phyloP scores from a whole-genome alignment of 2,888 invertebrate genomes.

The Mamestra brassicae region DNA sequence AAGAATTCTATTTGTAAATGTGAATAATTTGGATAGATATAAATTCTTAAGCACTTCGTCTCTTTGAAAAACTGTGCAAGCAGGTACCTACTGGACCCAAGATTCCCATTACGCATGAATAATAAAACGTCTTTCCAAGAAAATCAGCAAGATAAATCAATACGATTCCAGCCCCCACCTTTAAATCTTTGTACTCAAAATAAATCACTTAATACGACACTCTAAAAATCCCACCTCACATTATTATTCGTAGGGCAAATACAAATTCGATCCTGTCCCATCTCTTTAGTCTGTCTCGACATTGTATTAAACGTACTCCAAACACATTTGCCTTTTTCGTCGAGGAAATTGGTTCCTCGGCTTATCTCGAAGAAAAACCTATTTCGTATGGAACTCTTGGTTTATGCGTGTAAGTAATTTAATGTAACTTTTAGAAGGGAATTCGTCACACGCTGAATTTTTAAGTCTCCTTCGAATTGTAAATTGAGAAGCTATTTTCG shows the following conservation, averaged over 20 bases:
- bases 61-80: not conserved
- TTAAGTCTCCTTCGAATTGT: constrained; percentile 44
- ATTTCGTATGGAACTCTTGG: constrained; percentile 68
- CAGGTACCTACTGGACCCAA: not conserved
- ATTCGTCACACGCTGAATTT: constrained; percentile 59
- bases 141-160: constrained; percentile 41
- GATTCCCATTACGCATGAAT: constrained; percentile 10
- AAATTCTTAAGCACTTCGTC: not conserved
- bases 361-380: constrained; percentile 76
- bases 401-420: constrained; percentile 71
- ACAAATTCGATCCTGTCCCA: constrained; percentile 74
- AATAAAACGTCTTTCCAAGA: constrained; percentile 18
- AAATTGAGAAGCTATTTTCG: constrained; percentile 43
- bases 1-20: not conserved
- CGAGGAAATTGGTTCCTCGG: constrained; percentile 78
- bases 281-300: constrained; percentile 73
- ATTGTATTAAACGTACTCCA: constrained; percentile 79
- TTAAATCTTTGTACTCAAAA: constrained; percentile 55
- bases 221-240: constrained; percentile 66
- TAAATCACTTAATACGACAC: constrained; percentile 74
- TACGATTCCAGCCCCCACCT: constrained; percentile 24
- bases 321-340: constrained; percentile 79
- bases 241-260: constrained; percentile 73
- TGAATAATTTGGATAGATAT: not conserved
- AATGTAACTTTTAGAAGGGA: constrained; percentile 65